Base-by-base conservation (phyloP, 2,113 vertebrate genomes). In the Anas platyrhynchos region DNA sequence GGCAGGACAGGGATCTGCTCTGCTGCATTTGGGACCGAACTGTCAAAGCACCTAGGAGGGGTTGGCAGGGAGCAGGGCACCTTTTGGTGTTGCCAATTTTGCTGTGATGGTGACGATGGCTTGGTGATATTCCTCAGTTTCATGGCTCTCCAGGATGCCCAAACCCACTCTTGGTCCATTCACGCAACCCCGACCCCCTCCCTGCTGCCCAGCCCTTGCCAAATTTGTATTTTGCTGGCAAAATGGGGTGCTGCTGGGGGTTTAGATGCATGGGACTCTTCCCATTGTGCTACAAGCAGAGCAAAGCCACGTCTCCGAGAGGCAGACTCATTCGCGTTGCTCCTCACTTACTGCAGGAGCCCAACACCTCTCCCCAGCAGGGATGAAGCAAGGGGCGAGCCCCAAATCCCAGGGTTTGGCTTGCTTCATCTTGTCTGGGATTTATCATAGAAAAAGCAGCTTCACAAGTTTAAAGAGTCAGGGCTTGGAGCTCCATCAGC, bases 121-220 rank as follows among this genome's bases (percentile, higher is more conserved):
- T 77, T 0, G 0, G 6, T 56, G 79, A 23, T 0, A 7, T 66
- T 34, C 23, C 55, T 23, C 41, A 36, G 50, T 83, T 62, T 67
- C 21, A 8, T 26, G 65, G 21, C 48, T 85, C 32, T 52, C 81
- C 29, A 17, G 11, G 7, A 48, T 48, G 50, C 22, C 48, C 65
- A 41, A 54, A 67, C 46, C 31, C 50, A 3, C 73, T 76, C 61
- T 54, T 0, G 0, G 21, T 68, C 52, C 26, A 8, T 13, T 16
- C 41, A 72, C 59, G 13, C 27, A 71, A 26, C 71, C 29, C 88
- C 76, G 34, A 74, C 20, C 9, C 34, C 55, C 0, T 0, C 12
- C 31, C 27, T 38, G 26, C 17, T 79, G 50, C 16, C n/a, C 23
- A 16, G 21, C 25, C 13, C 27, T 46, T 46, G 23, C 11, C 22